Conservation (phyloP, 1,140 invertebrate species). For the Eurosta solidaginis region DNA sequence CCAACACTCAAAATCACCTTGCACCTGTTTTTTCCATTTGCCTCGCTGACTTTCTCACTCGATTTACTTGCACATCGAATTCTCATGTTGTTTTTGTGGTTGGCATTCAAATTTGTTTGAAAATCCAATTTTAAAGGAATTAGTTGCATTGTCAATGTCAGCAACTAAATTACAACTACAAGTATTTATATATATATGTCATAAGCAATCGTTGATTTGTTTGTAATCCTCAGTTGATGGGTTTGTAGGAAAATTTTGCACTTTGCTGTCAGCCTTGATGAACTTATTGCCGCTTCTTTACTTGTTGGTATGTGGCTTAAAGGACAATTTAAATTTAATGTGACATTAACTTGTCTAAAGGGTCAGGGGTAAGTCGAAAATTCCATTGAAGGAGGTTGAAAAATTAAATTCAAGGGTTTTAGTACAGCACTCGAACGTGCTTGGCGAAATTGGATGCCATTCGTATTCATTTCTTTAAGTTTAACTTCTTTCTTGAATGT, state of each 20-base stretch:
- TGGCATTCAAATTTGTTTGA: slow-evolving; percentile 20
- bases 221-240: not conserved
- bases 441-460: too few relatives aligned
- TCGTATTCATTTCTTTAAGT: too few relatives aligned
- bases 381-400: not conserved
- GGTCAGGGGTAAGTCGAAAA: not conserved
- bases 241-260: too few relatives aligned
- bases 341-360: not conserved
- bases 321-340: slow-evolving; percentile 8
- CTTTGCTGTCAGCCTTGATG: not conserved
- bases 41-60: not conserved
- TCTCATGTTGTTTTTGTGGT: too few relatives aligned
- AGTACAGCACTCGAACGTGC: too few relatives aligned
- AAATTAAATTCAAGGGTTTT: not conserved
- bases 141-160: slow-evolving; percentile 20
- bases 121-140: slow-evolving; percentile 16
- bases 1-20: too few relatives aligned
- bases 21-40: not conserved
- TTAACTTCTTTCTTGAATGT: too few relatives aligned
- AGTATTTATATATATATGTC: not conserved
- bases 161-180: slow-evolving; percentile 5
- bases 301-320: slow-evolving; percentile 9
- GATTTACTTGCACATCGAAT: not conserved
- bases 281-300: not conserved
- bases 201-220: not conserved